Evolutionary conservation across 2,888 invertebrate genomes (phyloP), one percentile per base, ranked within the genome.

Genomic region (Mellilla xanthometata): DNA sequence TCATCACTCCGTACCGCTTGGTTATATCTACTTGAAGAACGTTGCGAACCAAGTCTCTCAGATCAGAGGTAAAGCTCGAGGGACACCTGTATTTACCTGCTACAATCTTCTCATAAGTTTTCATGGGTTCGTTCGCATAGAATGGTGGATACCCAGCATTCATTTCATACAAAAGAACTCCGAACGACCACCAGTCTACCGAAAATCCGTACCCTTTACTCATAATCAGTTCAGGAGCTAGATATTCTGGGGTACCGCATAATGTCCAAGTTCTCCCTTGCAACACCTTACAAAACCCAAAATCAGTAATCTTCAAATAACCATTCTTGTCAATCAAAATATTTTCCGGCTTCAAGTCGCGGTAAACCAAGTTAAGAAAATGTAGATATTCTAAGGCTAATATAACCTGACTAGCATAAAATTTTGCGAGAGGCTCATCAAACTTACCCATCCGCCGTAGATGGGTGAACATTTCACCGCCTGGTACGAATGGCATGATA

Each of bases 131-230:
- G 54, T 94, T 94, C 8, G 96, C 94, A 62, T 94, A 95, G 81
- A 99, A 99, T 0, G 99, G 99, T 5, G 98, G 96, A 77, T 95
- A 95, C 0, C 99, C 99, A 9, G 96, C 95, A 32, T 94, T 94
- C 94, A 98, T 96, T 90, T 98, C 98, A 76, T 91, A 98, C 27
- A 97, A 84, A 2, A 98, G 87, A 0, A 98, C 93, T 0, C 96
- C 99, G 54, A 97, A 93, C 0, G 98, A 95, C 99, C 99, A 99
- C 97, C 98, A 99, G 72, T 99, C 99, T 0, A 97, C 98, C 0
- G 97, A 95, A 63, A 93, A 94, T 33, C 97, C 96, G 79, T 99
- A 98, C 0, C 98, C 98, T 80, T 96, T 97, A 49, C 95, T 95
- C 57, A 97, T 91, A 57, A 98, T 97, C 11, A 95, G 92, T 81